A percentile compares a stretch with the other conserved stretches of the same genome.
Evolutionary conservation across 2,888 invertebrate species (phyloP).

Genomic region (Rhagonycha fulva): DNA sequence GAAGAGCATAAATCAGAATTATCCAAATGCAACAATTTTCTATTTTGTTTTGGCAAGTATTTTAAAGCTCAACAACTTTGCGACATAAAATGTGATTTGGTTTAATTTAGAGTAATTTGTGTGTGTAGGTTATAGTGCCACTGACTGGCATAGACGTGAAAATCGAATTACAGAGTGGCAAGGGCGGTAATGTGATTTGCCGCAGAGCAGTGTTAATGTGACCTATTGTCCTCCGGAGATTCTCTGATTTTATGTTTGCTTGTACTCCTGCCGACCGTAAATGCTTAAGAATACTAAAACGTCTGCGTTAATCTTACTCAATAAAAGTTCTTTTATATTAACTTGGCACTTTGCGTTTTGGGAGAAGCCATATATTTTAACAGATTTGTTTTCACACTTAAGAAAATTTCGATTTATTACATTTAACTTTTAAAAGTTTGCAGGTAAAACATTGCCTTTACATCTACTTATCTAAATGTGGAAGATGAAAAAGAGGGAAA

Average conservation of each 20-base stretch:
- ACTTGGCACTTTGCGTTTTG: not conserved
- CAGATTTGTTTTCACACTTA: constrained; percentile 6
- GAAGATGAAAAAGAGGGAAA: not conserved
- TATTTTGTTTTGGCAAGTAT: not conserved
- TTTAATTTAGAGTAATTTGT: constrained; percentile 6
- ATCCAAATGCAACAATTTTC: not conserved
- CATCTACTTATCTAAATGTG: too few relatives aligned
- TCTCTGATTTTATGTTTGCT: constrained; percentile 14
- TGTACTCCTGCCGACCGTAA: constrained; percentile 15
- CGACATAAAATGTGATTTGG: constrained; percentile 12
- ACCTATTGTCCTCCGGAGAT: constrained; percentile 24
- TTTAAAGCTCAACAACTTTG: not conserved
- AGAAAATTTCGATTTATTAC: not conserved
- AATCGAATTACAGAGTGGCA: constrained; percentile 21
- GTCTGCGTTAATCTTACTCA: constrained; percentile 7
- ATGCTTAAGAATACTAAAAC: constrained; percentile 14
- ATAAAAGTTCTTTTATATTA: constrained; percentile 4
- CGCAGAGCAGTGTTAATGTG: constrained; percentile 24
- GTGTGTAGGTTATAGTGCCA: constrained; percentile 8
- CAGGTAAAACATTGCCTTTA: not conserved
- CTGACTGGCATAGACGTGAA: constrained; percentile 11
- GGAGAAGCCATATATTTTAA: constrained; percentile 2
- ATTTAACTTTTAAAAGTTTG: not conserved
- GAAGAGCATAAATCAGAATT: not conserved
- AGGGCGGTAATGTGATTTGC: constrained; percentile 21